phyloP scores from a whole-genome alignment of 2,797 vertebrate species.

The Agapornis canus region DNA sequence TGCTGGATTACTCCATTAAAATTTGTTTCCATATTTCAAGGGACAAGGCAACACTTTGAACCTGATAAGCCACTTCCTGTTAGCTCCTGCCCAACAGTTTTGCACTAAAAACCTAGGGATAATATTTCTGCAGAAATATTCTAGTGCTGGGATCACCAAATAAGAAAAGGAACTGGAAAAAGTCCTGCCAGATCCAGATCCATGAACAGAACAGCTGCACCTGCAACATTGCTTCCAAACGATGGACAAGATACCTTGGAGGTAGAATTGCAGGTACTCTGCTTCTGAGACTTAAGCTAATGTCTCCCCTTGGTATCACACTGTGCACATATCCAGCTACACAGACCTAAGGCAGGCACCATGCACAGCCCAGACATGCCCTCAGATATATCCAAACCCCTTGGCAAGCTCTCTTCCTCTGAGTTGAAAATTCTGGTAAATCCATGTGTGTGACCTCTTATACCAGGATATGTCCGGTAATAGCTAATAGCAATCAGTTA shows the following conservation, averaged over 20 bases:
- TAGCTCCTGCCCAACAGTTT: not conserved
- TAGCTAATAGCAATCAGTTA: not conserved
- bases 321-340: not conserved
- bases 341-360: not conserved
- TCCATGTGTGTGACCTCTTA: not conserved
- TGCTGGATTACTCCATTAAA: not conserved
- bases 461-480: not conserved
- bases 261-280: not conserved
- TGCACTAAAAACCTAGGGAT: not conserved
- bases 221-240: not conserved
- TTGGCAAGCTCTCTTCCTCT: not conserved
- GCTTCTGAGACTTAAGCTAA: not conserved
- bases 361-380: not conserved
- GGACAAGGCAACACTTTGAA: not conserved
- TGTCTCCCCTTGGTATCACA: not conserved
- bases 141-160: not conserved
- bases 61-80: not conserved
- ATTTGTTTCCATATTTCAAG: not conserved
- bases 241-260: not conserved
- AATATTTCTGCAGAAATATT: not conserved
- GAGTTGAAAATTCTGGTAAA: not conserved
- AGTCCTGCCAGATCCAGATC: not conserved
- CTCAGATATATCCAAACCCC: not conserved
- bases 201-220: not conserved
- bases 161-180: not conserved